phyloP scores from a whole-genome alignment of 1,140 invertebrate species.

The Anastrepha obliqua region DNA sequence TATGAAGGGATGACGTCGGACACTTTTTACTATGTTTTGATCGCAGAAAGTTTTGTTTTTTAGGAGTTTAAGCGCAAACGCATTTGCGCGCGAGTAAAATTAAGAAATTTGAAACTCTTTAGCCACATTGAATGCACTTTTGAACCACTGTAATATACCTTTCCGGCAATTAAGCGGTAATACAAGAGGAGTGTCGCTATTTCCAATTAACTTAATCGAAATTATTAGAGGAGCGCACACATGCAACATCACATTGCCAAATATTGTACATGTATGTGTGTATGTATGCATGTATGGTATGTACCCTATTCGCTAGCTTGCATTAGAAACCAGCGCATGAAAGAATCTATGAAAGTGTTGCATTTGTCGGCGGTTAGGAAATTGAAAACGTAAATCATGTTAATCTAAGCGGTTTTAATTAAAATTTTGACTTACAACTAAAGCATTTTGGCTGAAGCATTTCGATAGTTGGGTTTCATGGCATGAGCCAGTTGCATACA shows the following conservation, averaged over 20 bases:
- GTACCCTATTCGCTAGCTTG: neutral
- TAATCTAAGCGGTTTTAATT: conserved; percentile 53
- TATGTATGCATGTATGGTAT: neutral
- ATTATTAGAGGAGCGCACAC: conserved; percentile 9
- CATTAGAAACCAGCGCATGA: neutral
- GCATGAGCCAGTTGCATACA: neutral
- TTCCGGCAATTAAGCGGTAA: conserved; percentile 33
- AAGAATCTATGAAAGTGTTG: neutral
- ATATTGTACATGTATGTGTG: too few relatives aligned
- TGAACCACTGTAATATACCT: conserved; percentile 11
- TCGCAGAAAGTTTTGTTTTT: too few relatives aligned
- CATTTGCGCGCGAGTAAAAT: too few relatives aligned
- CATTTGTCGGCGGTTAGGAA: conserved; percentile 41
- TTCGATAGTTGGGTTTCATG: neutral
- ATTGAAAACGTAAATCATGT: conserved; percentile 51
- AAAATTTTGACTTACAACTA: conserved; percentile 43
- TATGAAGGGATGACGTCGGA: too few relatives aligned
- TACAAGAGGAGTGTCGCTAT: conserved; percentile 30
- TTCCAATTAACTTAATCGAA: conserved; percentile 51
- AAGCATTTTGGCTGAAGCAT: conserved; percentile 13
- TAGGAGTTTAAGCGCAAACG: too few relatives aligned
- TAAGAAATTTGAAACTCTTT: neutral
- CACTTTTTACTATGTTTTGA: too few relatives aligned
- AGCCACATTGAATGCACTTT: neutral
- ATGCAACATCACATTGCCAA: too few relatives aligned